These are phyloP conservation scores for Drosophila rufa DNA, from an alignment of 1,140 invertebrate genomes.

Conservation along the genomic window DNA sequence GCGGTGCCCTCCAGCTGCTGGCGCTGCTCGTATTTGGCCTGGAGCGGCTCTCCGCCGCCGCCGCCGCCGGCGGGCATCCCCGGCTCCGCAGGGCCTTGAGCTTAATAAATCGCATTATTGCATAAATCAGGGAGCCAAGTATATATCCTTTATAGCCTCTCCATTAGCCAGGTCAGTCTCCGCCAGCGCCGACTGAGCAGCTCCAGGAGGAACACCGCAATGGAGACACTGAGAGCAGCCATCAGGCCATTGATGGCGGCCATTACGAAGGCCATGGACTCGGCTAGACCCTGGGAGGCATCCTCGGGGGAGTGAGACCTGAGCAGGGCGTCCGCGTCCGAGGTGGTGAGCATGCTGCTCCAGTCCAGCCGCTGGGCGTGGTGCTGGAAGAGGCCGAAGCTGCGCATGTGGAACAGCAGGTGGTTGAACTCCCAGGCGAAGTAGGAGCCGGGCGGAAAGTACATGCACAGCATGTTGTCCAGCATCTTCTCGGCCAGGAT, in stretches of 20 bases:
- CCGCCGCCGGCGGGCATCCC: not conserved
- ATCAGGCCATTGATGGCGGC: slow-evolving; percentile 53
- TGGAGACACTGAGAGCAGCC: not conserved
- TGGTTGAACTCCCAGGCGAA: slow-evolving; percentile 28
- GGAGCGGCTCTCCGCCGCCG: slow-evolving; percentile 24
- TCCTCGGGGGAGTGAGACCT: not conserved
- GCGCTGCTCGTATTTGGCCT: slow-evolving; percentile 57
- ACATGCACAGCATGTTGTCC: slow-evolving; percentile 62
- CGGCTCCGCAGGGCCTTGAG: slow-evolving; percentile 30
- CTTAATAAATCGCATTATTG: slow-evolving; percentile 37
- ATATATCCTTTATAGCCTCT: slow-evolving; percentile 8
- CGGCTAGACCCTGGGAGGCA: not conserved
- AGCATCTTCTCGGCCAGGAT: slow-evolving; percentile 48
- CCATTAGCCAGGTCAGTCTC: slow-evolving; percentile 16
- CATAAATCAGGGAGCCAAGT: not conserved
- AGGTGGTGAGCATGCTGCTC: slow-evolving; percentile 6
- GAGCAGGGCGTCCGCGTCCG: slow-evolving; percentile 1
- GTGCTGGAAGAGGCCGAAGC: slow-evolving; percentile 54
- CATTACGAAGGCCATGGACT: slow-evolving; percentile 57
- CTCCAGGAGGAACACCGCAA: slow-evolving; percentile 47
- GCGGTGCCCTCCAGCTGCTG: slow-evolving; percentile 33
- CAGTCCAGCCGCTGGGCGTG: slow-evolving; percentile 12
- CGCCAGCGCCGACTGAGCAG: slow-evolving; percentile 19
- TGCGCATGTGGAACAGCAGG: slow-evolving; percentile 52
- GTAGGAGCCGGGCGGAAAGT: slow-evolving; percentile 60